A percentile compares a stretch with the other conserved stretches of the same genome.
Conservation (phyloP, 2,113 vertebrate genomes). For the Symphodus melops region DNA sequence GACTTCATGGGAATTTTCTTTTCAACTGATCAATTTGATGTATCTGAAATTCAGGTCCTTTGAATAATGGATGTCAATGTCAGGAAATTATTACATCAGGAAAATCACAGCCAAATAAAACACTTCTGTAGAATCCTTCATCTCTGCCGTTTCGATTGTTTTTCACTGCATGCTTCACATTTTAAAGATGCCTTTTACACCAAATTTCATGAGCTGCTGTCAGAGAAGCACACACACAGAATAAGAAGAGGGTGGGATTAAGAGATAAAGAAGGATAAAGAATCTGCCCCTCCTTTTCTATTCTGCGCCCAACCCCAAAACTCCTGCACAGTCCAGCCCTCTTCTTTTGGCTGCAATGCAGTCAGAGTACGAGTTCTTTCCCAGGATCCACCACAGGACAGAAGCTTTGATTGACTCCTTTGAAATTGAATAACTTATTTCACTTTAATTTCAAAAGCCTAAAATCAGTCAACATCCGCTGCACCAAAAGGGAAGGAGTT, state of each 20-base stretch:
- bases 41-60: conserved; percentile 71
- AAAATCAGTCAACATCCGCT: background rate
- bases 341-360: conserved; percentile 56
- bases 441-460: background rate
- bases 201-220: background rate
- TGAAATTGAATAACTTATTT: background rate
- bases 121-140: conserved; percentile 53
- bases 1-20: conserved; percentile 65
- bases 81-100: conserved; percentile 77
- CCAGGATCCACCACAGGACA: conserved; percentile 34
- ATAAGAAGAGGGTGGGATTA: conserved; percentile 43
- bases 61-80: conserved; percentile 65
- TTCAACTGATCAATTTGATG: conserved; percentile 63
- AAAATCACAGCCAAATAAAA: conserved; percentile 80
- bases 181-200: conserved; percentile 2
- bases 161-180: conserved; percentile 39
- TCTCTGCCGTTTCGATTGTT: conserved; percentile 58
- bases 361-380: conserved; percentile 24
- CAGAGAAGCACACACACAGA: conserved; percentile 7
- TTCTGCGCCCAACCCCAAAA: conserved; percentile 8
- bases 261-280: conserved; percentile 23
- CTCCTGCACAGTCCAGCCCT: conserved; percentile 17
- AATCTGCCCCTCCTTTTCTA: conserved; percentile 28
- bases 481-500: background rate
- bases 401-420: conserved; percentile 52